phyloP scores from a whole-genome alignment of 2,888 invertebrate species.

The Diarsia brunnea region DNA sequence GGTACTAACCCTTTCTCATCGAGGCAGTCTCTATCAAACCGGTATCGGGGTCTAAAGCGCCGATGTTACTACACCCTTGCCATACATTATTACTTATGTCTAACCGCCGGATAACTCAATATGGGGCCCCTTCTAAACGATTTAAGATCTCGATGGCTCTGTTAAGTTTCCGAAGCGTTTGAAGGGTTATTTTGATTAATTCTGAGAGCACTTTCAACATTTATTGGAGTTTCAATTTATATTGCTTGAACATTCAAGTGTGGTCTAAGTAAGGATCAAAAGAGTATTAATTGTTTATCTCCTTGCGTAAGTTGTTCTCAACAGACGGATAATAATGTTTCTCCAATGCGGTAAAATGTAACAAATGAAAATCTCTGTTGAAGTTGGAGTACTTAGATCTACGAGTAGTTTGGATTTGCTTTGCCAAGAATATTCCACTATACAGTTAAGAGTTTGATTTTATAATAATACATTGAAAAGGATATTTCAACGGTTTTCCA shows the following conservation, averaged over 20 bases:
- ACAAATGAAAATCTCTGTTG: constrained; percentile 20
- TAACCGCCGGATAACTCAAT: constrained; percentile 88
- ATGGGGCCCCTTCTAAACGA: constrained; percentile 82
- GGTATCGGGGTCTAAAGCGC: constrained; percentile 75
- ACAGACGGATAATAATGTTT: constrained; percentile 6
- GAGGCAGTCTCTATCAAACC: constrained; percentile 79
- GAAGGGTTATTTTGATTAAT: constrained; percentile 86
- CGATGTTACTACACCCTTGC: constrained; percentile 76
- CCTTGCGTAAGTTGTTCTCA: neutral
- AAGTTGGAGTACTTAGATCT: constrained; percentile 24
- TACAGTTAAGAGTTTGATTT: constrained; percentile 35
- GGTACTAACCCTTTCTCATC: constrained; percentile 79
- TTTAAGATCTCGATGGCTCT: constrained; percentile 87
- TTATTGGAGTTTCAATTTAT: constrained; percentile 68
- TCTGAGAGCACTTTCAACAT: constrained; percentile 73
- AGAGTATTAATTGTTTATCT: constrained; percentile 58
- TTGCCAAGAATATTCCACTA: constrained; percentile 31
- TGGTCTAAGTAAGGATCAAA: constrained; percentile 52
- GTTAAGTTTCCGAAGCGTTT: constrained; percentile 78
- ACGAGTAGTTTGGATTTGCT: constrained; percentile 10
- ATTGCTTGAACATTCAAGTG: constrained; percentile 60
- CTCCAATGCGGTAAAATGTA: constrained; percentile 15
- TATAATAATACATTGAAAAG: constrained; percentile 36
- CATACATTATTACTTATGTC: constrained; percentile 86
- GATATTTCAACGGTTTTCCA: constrained; percentile 3